These are phyloP conservation scores for Drosophila birchii DNA, from an alignment of 2,888 invertebrate genomes.

Conservation along the genomic window DNA sequence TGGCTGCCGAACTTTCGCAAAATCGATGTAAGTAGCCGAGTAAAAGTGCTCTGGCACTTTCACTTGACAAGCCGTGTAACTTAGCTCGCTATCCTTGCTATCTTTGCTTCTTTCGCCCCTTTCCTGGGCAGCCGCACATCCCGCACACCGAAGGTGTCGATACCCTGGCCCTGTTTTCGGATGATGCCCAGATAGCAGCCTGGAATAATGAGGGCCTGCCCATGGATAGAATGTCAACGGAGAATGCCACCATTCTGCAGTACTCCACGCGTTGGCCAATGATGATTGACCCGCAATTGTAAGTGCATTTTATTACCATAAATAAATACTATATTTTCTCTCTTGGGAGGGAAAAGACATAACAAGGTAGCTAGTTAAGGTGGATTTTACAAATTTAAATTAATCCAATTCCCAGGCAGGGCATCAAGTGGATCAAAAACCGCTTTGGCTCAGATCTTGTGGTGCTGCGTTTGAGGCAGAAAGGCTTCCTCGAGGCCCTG, in stretches of 20 bases:
- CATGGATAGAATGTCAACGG: slow-evolving; percentile 96
- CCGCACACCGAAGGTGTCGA: slow-evolving; percentile 93
- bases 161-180: slow-evolving; percentile 92
- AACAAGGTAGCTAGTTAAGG: background rate
- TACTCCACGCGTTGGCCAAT: slow-evolving; percentile 97
- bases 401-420: slow-evolving; percentile 87
- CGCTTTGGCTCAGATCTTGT: slow-evolving; percentile 90
- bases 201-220: slow-evolving; percentile 99
- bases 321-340: background rate
- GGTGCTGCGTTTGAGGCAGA: slow-evolving; percentile 91
- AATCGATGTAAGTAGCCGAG: slow-evolving; percentile 86
- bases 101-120: background rate
- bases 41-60: slow-evolving; percentile 8
- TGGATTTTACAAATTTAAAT: background rate
- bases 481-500: slow-evolving; percentile 93
- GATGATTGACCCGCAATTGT: slow-evolving; percentile 97
- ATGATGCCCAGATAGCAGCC: slow-evolving; percentile 95
- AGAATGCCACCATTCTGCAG: slow-evolving; percentile 96
- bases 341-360: background rate
- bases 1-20: slow-evolving; percentile 93
- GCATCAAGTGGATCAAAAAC: slow-evolving; percentile 97
- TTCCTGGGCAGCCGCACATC: slow-evolving; percentile 87
- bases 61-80: background rate
- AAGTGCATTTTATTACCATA: slow-evolving; percentile 66
- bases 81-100: slow-evolving; percentile 4